Conservation (phyloP, 2,797 vertebrate genomes). For the Fratercula arctica region DNA sequence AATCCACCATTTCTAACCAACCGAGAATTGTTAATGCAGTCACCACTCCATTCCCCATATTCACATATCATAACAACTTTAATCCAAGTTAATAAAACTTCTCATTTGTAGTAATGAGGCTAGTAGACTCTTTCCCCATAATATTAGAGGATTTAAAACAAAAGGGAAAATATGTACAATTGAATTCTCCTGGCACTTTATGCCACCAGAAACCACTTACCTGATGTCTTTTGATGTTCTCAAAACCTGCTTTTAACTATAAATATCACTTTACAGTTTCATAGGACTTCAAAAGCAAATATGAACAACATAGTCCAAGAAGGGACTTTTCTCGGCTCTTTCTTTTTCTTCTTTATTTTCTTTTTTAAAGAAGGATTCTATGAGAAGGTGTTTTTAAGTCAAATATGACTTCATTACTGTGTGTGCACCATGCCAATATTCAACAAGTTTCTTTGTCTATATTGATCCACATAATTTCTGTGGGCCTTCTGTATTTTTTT, state of each 20-base stretch:
- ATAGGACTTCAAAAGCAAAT: neutral
- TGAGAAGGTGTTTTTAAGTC: neutral
- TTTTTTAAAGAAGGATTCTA: neutral
- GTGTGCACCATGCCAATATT: neutral
- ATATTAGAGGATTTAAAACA: neutral
- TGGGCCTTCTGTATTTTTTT: neutral
- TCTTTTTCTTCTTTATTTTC: neutral
- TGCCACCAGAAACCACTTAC: neutral
- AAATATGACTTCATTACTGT: neutral
- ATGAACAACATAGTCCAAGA: neutral
- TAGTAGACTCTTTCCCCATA: neutral
- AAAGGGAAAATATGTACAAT: neutral
- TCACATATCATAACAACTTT: constrained; percentile 8
- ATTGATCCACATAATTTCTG: neutral
- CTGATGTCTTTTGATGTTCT: neutral
- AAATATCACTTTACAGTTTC: neutral
- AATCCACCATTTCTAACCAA: neutral
- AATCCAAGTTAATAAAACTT: constrained; percentile 40
- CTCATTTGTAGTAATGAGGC: neutral
- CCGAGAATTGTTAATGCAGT: constrained; percentile 21
- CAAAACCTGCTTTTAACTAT: neutral
- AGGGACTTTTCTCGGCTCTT: neutral
- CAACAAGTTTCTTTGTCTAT: neutral
- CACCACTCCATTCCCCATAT: neutral
- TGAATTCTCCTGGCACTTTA: neutral